Evolutionary conservation across 2,888 invertebrate species (phyloP), one percentile per base, ranked within the genome.

Genomic region (Tinea trinotella): DNA sequence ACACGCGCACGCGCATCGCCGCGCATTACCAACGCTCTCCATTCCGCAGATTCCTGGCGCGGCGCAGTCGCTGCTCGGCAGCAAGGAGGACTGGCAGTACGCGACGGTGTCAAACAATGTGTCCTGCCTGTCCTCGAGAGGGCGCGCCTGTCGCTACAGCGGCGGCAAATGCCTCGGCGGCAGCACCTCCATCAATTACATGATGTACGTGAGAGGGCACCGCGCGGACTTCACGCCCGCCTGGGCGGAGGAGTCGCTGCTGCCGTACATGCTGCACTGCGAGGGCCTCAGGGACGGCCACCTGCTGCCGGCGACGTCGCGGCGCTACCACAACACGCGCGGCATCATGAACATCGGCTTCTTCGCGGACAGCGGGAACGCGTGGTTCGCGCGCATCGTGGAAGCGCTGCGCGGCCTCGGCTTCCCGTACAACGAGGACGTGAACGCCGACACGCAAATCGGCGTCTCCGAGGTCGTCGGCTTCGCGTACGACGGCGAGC

Each of bases 151-250:
- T 57, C 66, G 65, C 46, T 70, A 71, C 57, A 57, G 57, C 13
- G 72, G 78, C 57, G 80, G 81, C 56, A 70, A 68, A 56, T 68
- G 72, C 20, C 71, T 81, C 53, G 80, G 80, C 1, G 80, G 80
- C 54, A 77, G 80, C 57, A 72, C 78, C 53, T 66, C 66, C 60
- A 72, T 74, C 59, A 81, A 81, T 63, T 68, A 70, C 61, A 76
- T 81, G 78, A 59, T 78, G 58, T 77, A 76, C 62, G 65, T 67
- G 1, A 71, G 81, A 22, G 80, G 80, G 1, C 70, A 68, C 56
- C 65, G 62, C 0, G 48, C 6, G 0, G 79, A 80, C 61, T 77
- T 70, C 54, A 48, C 67, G 9, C 58, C 71, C 1, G 76, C 70
- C 6, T 81, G 81, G 81, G 59, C 62, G 22, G 78, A 73, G 73